Evolutionary conservation across 2,888 invertebrate species (phyloP).

Genomic region (Phymatocera aterrima): DNA sequence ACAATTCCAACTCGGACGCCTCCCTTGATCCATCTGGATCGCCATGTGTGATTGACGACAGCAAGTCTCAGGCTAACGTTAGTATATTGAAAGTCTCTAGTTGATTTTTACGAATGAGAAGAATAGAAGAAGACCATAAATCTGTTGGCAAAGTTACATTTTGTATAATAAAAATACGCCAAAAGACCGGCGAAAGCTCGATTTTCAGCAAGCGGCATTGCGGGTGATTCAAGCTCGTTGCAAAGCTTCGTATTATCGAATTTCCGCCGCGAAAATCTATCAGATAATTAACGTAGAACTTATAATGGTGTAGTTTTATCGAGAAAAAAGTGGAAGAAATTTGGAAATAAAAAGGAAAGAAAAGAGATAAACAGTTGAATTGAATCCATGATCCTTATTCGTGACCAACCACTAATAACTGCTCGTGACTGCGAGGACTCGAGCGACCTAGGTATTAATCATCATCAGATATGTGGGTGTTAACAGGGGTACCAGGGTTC

Average conservation of each 20-base stretch:
- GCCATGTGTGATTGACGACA: constrained; percentile 59
- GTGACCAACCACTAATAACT: not conserved
- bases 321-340: not conserved
- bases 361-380: not conserved
- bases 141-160: constrained; percentile 30
- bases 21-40: constrained; percentile 57
- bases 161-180: not conserved
- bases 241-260: not conserved
- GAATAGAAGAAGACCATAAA: not conserved
- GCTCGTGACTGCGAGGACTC: not conserved
- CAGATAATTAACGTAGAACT: not conserved
- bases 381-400: not conserved
- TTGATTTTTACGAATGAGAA: not conserved
- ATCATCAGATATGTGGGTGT: constrained; percentile 35
- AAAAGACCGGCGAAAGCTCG: constrained; percentile 9
- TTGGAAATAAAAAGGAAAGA: not conserved
- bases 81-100: constrained; percentile 61
- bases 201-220: not conserved
- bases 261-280: not conserved
- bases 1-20: constrained; percentile 56
- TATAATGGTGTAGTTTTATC: not conserved
- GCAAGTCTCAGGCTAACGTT: constrained; percentile 67
- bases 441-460: constrained; percentile 19
- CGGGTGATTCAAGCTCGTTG: constrained; percentile 9
- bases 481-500: constrained; percentile 34